Conservation (phyloP, 2,113 vertebrate genomes). For the Aegotheles bennettii region DNA sequence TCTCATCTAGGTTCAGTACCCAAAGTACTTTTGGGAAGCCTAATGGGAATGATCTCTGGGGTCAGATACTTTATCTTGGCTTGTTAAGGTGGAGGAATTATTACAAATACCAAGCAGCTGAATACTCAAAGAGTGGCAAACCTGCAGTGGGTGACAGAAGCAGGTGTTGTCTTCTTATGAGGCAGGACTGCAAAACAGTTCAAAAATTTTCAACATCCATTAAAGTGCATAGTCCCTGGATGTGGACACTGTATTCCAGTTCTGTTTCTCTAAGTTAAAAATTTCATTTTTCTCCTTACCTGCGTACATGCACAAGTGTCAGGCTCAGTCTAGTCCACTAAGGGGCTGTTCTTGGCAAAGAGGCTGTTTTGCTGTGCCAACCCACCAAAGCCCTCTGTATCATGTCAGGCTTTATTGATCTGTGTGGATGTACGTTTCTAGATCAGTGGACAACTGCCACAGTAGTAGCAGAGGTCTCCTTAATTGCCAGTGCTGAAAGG, state of each 20-base stretch:
- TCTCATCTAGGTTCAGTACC: background rate
- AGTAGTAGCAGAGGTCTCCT: background rate
- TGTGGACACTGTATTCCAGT: background rate
- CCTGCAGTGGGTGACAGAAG: background rate
- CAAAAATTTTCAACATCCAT: background rate
- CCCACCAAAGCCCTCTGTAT: background rate
- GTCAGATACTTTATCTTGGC: background rate
- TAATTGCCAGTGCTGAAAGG: background rate
- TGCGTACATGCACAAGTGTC: background rate
- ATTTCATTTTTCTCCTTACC: background rate
- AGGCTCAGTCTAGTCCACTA: background rate
- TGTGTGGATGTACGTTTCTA: background rate
- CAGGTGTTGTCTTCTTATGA: background rate
- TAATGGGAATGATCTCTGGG: background rate
- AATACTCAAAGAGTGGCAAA: background rate
- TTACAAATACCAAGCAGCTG: background rate
- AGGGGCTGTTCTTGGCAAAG: background rate
- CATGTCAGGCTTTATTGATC: constrained; percentile 3
- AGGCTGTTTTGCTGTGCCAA: background rate
- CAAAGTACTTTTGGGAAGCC: background rate
- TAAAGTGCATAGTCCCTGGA: background rate
- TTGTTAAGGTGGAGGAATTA: background rate
- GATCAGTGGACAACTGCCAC: background rate
- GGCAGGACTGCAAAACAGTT: background rate
- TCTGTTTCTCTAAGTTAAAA: background rate